Base-by-base conservation (phyloP, 2,797 vertebrate genomes). In the Cyprinodon diabolis region DNA sequence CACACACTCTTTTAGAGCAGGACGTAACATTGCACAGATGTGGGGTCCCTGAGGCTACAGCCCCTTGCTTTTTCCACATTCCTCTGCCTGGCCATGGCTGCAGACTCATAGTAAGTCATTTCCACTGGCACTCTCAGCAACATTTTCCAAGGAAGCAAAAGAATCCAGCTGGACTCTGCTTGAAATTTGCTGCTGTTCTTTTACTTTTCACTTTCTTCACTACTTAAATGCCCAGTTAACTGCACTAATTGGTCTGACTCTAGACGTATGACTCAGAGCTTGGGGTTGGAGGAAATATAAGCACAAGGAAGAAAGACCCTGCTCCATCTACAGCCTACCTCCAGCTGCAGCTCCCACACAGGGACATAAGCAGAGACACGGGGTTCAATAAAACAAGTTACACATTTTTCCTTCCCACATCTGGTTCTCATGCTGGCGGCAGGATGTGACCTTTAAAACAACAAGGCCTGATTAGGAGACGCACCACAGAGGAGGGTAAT, bases 401-500 rank as follows among this genome's bases (percentile, higher is more conserved):
- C 90, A 72, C 68, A 49, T 75, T 92, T 92, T 62, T 62, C 35
- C 25, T 78, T 70, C 57, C 47, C 82, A 91, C 94, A 95, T 94
- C 91, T 95, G 94, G 81, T 93, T 94, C 88, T 91, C 81, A 92
- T 94, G 89, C 81, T 51, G 70, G 60, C 30, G 79, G 78, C 92
- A 92, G 91, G 91, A 93, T 89, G 85, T 87, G 89, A 90, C 78
- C 89, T 83, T 86, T 89, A 90, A 90, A 91, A 84, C 69, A 87
- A 85, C 77, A 81, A 75, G 72, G 74, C 45, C 73, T 80, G 78
- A 58, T 80, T 84, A 90, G 73, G 58, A 81, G 74, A 86, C 75
- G 76, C 68, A 37, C 45, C 12, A 43, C 74, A 56, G 66, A 62
- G 73, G 68, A 72, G 75, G 77, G 56, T 82, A 84, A 84, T 84